Evolutionary conservation across 30 jellyfish, hydroid and myxozoan genomes (phyloP).

Genomic region (Pseudorhiza aurosa): DNA sequence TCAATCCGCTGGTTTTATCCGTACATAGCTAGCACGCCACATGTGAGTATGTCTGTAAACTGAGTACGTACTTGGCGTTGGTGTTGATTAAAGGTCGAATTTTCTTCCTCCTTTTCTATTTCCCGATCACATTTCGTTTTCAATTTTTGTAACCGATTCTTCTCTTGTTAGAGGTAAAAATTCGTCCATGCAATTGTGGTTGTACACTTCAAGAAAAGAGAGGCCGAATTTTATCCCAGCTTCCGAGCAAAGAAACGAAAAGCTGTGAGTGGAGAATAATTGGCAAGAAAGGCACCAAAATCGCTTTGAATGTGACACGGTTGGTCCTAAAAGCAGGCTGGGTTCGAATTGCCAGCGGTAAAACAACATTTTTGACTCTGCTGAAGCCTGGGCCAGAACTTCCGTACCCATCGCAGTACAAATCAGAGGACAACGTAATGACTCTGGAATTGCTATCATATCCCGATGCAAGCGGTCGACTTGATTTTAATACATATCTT

Average conservation of each 20-base stretch:
- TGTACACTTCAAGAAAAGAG: constrained; percentile 45
- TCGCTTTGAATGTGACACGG: constrained; percentile 58
- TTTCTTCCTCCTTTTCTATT: too few relatives aligned
- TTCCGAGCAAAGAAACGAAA: constrained; percentile 50
- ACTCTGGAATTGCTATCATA: constrained; percentile 57
- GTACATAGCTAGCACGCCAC: too few relatives aligned
- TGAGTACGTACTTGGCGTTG: too few relatives aligned
- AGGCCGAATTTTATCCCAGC: constrained; percentile 70
- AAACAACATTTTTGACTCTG: constrained; percentile 48
- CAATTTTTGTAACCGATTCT: background rate
- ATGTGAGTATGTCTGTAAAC: too few relatives aligned
- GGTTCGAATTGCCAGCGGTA: constrained; percentile 68
- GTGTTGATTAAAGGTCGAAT: too few relatives aligned
- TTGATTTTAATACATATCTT: constrained; percentile 25
- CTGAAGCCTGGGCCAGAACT: constrained; percentile 66
- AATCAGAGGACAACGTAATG: constrained; percentile 59
- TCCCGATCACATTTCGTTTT: background rate
- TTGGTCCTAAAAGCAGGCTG: constrained; percentile 64
- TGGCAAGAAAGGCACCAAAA: constrained; percentile 49
- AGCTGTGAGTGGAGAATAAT: constrained; percentile 81
- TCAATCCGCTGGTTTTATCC: too few relatives aligned
- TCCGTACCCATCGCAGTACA: constrained; percentile 63
- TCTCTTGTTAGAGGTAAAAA: constrained; percentile 19
- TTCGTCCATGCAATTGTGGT: constrained; percentile 81
- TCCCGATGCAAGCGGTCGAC: constrained; percentile 49